Evolutionary conservation across 2,888 invertebrate genomes (phyloP).

Genomic region (Liopterus haemorrhoidalis): DNA sequence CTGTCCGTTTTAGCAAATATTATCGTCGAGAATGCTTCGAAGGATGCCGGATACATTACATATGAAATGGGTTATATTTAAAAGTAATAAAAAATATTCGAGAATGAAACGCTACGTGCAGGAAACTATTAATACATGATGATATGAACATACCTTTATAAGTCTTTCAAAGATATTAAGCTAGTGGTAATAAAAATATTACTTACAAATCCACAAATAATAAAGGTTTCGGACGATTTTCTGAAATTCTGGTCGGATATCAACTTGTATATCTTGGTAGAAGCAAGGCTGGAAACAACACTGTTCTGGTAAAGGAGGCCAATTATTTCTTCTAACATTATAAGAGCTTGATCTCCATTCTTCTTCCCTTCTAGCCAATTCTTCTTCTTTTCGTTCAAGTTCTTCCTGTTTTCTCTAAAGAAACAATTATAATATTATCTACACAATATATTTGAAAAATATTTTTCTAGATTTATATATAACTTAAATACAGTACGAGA

Average conservation of each 20-base stretch:
- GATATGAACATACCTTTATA: no score
- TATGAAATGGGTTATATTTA: constrained; percentile 4
- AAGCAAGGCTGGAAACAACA: constrained; percentile 97
- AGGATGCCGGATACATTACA: no score
- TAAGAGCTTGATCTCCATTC: constrained; percentile 62
- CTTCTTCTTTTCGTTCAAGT: constrained; percentile 85
- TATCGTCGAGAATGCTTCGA: no score
- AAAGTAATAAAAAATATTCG: constrained; percentile 13
- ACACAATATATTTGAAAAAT: background rate
- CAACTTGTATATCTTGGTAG: constrained; percentile 98
- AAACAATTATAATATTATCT: constrained; percentile 22
- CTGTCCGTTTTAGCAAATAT: no score
- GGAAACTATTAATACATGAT: background rate
- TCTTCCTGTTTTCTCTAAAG: constrained; percentile 78
- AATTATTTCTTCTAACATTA: constrained; percentile 82
- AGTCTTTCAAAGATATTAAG: constrained; percentile 20
- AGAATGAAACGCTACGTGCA: background rate
- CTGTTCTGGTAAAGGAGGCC: constrained; percentile 93
- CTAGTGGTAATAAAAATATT: no score
- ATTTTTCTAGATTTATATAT: no score
- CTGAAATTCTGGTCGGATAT: constrained; percentile 97
- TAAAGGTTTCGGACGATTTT: constrained; percentile 91
- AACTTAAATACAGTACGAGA: constrained; percentile 2
- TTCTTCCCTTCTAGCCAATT: constrained; percentile 81
- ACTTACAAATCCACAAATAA: constrained; percentile 96